Percentiles rank a stretch among this genome's conserved stretches.
Conservation (phyloP, 2,888 invertebrate species). For the Trichacis sp. region DNA sequence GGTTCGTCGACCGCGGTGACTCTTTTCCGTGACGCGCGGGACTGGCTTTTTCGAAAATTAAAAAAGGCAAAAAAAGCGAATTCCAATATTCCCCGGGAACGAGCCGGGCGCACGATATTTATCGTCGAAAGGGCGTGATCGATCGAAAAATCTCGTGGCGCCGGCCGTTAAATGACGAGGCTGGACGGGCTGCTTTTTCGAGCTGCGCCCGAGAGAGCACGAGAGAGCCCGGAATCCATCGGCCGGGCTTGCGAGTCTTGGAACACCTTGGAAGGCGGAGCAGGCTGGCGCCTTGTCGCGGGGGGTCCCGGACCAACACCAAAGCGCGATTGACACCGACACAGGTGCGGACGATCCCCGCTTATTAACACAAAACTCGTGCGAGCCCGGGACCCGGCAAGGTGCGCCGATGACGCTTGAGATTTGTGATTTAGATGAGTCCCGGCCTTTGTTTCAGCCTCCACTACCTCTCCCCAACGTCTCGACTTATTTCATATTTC, state of each 20-base stretch:
- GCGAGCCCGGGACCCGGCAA: conserved; percentile 44
- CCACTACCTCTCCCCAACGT: no score
- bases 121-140: conserved; percentile 1
- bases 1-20: no score
- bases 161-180: conserved; percentile 22
- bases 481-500: no score
- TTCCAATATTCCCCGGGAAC: neutral
- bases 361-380: conserved; percentile 56
- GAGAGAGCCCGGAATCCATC: neutral
- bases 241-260: conserved; percentile 23
- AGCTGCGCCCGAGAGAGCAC: no score
- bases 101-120: neutral
- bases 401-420: conserved; percentile 61
- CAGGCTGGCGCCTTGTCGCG: conserved; percentile 69
- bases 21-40: no score
- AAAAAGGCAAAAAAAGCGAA: neutral
- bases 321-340: conserved; percentile 35
- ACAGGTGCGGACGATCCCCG: conserved; percentile 46
- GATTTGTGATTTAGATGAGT: conserved; percentile 69
- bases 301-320: conserved; percentile 62
- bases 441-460: conserved; percentile 60
- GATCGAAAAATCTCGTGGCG: conserved; percentile 19
- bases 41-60: no score
- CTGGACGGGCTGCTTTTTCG: neutral
- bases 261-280: conserved; percentile 60